phyloP scores from a whole-genome alignment of 53 echinoderm and acorn worm species.

The Actinopyga echinites region DNA sequence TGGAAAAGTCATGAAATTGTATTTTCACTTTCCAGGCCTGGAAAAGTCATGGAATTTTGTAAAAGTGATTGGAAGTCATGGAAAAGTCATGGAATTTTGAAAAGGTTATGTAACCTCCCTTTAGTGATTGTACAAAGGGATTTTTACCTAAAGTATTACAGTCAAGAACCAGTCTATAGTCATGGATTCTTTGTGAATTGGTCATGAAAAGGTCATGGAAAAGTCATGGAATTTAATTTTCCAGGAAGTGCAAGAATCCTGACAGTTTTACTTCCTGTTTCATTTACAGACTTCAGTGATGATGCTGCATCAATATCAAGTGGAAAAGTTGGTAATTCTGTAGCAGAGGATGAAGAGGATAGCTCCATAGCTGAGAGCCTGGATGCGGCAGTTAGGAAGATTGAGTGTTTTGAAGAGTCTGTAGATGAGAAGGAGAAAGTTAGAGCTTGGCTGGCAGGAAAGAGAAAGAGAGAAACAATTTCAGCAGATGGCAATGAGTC shows the following conservation, averaged over 20 bases:
- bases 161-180: no score
- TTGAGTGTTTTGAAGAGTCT: not conserved
- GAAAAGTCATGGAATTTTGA: no score
- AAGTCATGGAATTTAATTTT: no score
- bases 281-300: not conserved
- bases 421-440: not conserved
- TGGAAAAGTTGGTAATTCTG: not conserved
- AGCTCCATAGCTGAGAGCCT: not conserved
- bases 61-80: no score
- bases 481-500: not conserved
- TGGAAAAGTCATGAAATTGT: no score
- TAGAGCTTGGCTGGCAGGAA: not conserved
- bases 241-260: not conserved
- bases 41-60: no score
- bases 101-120: no score
- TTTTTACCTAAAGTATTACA: not conserved
- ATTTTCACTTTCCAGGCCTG: no score
- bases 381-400: not conserved
- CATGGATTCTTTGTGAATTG: no score
- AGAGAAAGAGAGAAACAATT: not conserved
- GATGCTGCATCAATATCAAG: not conserved
- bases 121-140: no score
- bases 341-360: not conserved
- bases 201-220: no score
- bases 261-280: no score